Conservation (phyloP, 1,140 invertebrate genomes). For the Meteorus sp. region DNA sequence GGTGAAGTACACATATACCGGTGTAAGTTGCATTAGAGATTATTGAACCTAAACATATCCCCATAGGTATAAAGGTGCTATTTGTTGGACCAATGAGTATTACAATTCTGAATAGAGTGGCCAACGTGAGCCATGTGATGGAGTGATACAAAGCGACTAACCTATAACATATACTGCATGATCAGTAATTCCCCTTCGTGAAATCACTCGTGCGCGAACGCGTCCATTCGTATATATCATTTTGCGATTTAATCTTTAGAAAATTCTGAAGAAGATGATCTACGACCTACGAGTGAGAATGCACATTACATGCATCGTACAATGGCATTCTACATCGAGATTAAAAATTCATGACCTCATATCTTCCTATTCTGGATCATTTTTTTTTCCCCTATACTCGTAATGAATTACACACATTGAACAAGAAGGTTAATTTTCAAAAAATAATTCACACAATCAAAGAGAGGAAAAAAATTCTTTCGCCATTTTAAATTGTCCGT, state of each 20-base stretch:
- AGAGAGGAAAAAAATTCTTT: too few relatives aligned
- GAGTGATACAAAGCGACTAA: slow-evolving; percentile 6
- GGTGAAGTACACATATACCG: too few relatives aligned
- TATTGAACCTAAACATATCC: slow-evolving; percentile 3
- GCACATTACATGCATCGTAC: slow-evolving; percentile 1
- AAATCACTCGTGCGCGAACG: slow-evolving; percentile 25
- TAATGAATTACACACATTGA: too few relatives aligned
- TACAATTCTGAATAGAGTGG: not conserved
- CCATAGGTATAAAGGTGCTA: slow-evolving; percentile 23
- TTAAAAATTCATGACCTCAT: not conserved
- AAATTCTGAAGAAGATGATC: slow-evolving; percentile 19
- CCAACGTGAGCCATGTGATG: not conserved
- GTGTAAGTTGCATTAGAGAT: not conserved
- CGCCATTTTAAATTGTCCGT: too few relatives aligned
- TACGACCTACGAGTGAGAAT: slow-evolving; percentile 7
- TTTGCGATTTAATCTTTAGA: slow-evolving; percentile 11
- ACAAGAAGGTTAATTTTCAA: too few relatives aligned
- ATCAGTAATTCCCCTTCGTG: slow-evolving; percentile 20
- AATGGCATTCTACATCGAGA: not conserved
- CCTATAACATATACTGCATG: not conserved
- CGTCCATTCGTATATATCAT: not conserved
- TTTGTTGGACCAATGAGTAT: slow-evolving; percentile 44
- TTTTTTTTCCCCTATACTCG: too few relatives aligned
- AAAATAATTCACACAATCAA: too few relatives aligned
- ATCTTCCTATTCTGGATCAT: too few relatives aligned